Conservation (phyloP, 2,888 invertebrate species). For the Melitaea athalia region DNA sequence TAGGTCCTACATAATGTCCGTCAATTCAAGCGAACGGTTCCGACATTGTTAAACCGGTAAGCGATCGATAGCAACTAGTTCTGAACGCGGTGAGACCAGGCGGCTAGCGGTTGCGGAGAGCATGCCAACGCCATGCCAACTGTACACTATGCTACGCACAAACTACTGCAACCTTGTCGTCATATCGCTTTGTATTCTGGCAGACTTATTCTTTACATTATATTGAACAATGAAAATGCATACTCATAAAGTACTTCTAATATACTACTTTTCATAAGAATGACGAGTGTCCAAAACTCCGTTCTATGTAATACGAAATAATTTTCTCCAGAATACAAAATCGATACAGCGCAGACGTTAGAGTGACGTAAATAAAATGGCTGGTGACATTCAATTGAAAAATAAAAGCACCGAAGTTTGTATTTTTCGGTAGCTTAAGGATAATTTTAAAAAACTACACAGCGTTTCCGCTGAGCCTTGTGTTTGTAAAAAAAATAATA, state of each 20-base stretch:
- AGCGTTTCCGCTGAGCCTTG: no score
- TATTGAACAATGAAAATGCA: no score
- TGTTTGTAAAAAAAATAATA: no score
- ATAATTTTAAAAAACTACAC: background rate
- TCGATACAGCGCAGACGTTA: constrained; percentile 47
- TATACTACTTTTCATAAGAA: background rate
- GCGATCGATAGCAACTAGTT: constrained; percentile 44
- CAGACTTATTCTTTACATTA: constrained; percentile 17
- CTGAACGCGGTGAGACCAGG: constrained; percentile 64
- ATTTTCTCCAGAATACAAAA: constrained; percentile 52
- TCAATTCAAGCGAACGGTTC: constrained; percentile 9
- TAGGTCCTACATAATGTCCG: constrained; percentile 5
- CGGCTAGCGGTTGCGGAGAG: constrained; percentile 68
- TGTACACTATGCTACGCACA: constrained; percentile 58
- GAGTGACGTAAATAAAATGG: constrained; percentile 62
- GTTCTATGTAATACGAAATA: background rate
- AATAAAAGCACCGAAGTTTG: background rate
- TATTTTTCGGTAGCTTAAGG: background rate
- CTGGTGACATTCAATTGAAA: constrained; percentile 37
- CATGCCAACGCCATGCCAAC: constrained; percentile 79
- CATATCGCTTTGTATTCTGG: constrained; percentile 47
- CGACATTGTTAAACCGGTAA: constrained; percentile 43
- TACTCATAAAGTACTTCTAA: no score
- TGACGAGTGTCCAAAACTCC: background rate
- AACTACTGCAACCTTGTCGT: constrained; percentile 53